Conservation (phyloP, 2,113 vertebrate species). For the Terrapene triunguis region DNA sequence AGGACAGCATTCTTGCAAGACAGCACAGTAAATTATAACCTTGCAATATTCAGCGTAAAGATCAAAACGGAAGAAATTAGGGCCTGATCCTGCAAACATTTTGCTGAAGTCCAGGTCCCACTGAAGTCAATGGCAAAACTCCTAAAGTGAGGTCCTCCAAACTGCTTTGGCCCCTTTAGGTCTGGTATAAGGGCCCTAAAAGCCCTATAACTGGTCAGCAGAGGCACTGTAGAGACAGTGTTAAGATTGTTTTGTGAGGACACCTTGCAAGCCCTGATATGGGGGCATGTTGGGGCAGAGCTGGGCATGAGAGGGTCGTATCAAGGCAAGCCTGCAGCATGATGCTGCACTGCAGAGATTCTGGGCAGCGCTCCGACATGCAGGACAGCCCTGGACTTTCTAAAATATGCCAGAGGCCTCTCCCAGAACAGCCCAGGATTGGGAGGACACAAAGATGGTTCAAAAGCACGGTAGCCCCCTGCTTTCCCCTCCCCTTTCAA, state of each 20-base stretch:
- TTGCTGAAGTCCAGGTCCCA: neutral
- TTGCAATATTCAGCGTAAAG: conserved; percentile 26
- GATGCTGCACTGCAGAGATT: neutral
- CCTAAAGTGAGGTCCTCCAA: conserved; percentile 14
- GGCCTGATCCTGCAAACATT: conserved; percentile 16
- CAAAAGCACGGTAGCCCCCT: neutral
- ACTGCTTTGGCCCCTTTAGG: conserved; percentile 44
- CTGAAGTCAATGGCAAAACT: conserved; percentile 31
- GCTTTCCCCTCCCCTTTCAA: neutral
- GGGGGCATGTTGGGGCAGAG: neutral
- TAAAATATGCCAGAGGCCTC: conserved; percentile 2
- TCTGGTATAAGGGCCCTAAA: conserved; percentile 49
- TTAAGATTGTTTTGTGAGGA: neutral
- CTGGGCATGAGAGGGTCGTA: too few relatives aligned
- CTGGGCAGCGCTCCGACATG: neutral
- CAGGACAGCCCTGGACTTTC: neutral
- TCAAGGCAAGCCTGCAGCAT: too few relatives aligned
- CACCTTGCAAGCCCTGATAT: neutral
- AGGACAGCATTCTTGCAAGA: conserved; percentile 45
- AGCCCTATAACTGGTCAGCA: conserved; percentile 51
- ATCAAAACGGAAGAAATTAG: conserved; percentile 36
- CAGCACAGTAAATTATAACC: conserved; percentile 18
- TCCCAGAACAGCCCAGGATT: neutral
- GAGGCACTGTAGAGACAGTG: neutral
- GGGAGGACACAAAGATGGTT: neutral